A percentile compares a stretch with the other conserved stretches of the same genome.
Evolutionary conservation across 2,797 vertebrate species (phyloP).

Genomic region (Orestias chungarensis): DNA sequence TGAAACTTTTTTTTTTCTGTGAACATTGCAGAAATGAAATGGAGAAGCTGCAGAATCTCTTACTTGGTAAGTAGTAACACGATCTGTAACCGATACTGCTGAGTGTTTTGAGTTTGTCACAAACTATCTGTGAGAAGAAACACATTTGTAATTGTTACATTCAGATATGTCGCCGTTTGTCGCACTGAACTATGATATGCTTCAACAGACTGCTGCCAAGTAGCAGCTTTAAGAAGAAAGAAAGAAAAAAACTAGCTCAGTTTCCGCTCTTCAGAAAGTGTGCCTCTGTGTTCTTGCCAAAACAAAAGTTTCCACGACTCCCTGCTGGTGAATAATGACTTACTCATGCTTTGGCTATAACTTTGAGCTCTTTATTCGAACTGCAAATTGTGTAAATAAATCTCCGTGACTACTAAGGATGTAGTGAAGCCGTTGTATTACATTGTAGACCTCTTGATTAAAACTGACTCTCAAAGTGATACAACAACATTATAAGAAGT

Average conservation of each 20-base stretch:
- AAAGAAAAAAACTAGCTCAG: conserved; percentile 30
- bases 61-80: conserved; percentile 38
- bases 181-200: conserved; percentile 42
- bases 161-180: conserved; percentile 24
- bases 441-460: not conserved
- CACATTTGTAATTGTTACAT: conserved; percentile 59
- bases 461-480: not conserved
- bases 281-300: conserved; percentile 32
- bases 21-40: conserved; percentile 34
- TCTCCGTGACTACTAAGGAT: conserved; percentile 4
- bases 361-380: conserved; percentile 12
- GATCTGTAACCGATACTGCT: conserved; percentile 34
- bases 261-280: conserved; percentile 32
- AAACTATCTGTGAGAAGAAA: conserved; percentile 48
- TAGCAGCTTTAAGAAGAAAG: conserved; percentile 26
- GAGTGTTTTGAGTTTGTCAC: conserved; percentile 22
- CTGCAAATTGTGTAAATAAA: conserved; percentile 7
- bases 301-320: conserved; percentile 14
- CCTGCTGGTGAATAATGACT: conserved; percentile 19
- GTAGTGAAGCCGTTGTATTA: not conserved
- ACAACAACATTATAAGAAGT: conserved; percentile 5
- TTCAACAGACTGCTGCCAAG: conserved; percentile 33
- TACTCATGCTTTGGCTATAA: not conserved
- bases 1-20: not conserved
- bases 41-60: conserved; percentile 46